Base-by-base conservation (phyloP, 2,797 vertebrate species). In the Premnoplex brunnescens region DNA sequence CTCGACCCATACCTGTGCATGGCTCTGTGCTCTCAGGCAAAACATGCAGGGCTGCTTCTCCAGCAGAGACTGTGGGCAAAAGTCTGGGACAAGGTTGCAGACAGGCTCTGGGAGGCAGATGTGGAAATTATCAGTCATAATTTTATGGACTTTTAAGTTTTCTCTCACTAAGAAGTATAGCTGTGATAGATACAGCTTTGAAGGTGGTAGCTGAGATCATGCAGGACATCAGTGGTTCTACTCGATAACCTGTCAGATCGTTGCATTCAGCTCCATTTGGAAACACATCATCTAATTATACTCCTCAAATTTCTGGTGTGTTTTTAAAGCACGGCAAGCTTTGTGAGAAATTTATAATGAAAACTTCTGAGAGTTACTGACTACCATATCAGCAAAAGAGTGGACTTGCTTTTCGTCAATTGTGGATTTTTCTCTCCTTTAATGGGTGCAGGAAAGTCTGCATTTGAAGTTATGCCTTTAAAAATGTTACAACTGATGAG, bases 391-490 rank as follows among this genome's bases (percentile, higher is more conserved):
- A 48, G 56, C 22, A 44, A 51, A 52, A 52, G 4, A 37, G 14
- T 75, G 18, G 10, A 28, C 14, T 58, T 51, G 19, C 2, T 49
- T 81, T 81, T 81, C 46, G 24, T 86, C 3, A 7, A 1, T 3
- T 63, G 10, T n/a, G 37, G 7, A 16, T 46, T 94, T 88, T 86
- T 88, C 21, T 82, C 36, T 43, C 80, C 60, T 77, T 92, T 49
- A 39, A 18, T 73, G 34, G 4, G 4, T 41, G 12, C 24, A 71
- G 59, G 10, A 86, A 86, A n/a, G 6, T 64, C 39, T 46, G 9
- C 32, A 12, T 54, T 78, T 69, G 66, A 92, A 85, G 60, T 74
- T 11, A 20, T 6, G 34, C 34, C 59, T 73, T 92, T 75, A 55
- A 27, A 83, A 88, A 49, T 43, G 14, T 85, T 85, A 8, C 1